phyloP scores from a whole-genome alignment of 2,888 invertebrate genomes.

The Lamproptera curius region DNA sequence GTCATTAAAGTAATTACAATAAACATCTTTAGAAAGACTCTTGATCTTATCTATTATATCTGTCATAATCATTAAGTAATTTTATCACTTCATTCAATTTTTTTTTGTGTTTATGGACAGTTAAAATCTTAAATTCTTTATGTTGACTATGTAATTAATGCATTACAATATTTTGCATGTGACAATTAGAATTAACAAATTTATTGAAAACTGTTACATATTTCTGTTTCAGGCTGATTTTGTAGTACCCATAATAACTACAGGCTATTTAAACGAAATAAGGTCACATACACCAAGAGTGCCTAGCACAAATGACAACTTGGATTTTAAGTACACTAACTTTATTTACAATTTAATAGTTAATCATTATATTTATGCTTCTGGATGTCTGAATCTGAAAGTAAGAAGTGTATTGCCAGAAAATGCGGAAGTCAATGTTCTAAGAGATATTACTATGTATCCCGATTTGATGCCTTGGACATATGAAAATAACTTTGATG shows the following conservation, averaged over 20 bases:
- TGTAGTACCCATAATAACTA: constrained; percentile 75
- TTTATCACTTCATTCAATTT: too few species aligned
- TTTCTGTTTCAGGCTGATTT: constrained; percentile 68
- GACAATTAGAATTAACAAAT: too few species aligned
- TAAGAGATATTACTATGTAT: constrained; percentile 54
- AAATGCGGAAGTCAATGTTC: constrained; percentile 49
- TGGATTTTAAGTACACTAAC: constrained; percentile 69
- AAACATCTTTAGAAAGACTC: too few species aligned
- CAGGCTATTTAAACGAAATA: constrained; percentile 69
- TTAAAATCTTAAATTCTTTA: too few species aligned
- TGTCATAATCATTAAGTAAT: too few species aligned
- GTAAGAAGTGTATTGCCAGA: constrained; percentile 67
- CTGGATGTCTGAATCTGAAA: constrained; percentile 68
- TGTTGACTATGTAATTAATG: too few species aligned
- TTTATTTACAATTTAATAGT: constrained; percentile 69
- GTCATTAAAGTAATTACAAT: too few species aligned
- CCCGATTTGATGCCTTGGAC: constrained; percentile 72
- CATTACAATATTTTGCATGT: too few species aligned
- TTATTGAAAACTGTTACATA: background rate
- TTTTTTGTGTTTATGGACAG: too few species aligned
- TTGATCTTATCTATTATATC: too few species aligned
- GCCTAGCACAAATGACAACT: constrained; percentile 59
- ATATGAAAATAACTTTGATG: constrained; percentile 63
- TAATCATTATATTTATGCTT: constrained; percentile 64
- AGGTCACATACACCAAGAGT: constrained; percentile 47